Evolutionary conservation across 1,140 invertebrate genomes (phyloP).

Genomic region (Drosophila serrata): DNA sequence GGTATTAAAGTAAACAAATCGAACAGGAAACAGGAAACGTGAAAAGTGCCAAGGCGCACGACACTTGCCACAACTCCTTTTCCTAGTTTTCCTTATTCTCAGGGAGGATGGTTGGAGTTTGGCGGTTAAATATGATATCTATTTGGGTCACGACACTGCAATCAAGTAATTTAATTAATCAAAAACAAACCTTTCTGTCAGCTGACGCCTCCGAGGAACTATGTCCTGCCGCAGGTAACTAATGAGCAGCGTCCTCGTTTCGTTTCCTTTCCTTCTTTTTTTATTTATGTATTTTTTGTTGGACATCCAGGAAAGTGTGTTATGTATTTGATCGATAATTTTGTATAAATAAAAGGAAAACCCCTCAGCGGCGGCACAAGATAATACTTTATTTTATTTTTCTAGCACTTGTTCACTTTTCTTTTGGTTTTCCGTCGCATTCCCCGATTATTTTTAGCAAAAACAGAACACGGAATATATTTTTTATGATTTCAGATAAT

Average conservation of each 20-base stretch:
- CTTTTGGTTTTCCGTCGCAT: constrained; percentile 12
- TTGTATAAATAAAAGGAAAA: constrained; percentile 52
- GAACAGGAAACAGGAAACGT: constrained; percentile 21
- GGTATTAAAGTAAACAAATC: constrained; percentile 66
- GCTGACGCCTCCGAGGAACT: constrained; percentile 11
- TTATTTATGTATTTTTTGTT: constrained; percentile 9
- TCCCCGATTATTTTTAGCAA: constrained; percentile 39
- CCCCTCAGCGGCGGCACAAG: constrained; percentile 8
- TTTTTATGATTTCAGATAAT: constrained; percentile 19
- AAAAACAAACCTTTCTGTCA: constrained; percentile 60
- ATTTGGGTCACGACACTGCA: constrained; percentile 53
- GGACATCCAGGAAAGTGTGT: constrained; percentile 18
- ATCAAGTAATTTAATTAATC: constrained; percentile 63
- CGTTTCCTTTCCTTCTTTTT: constrained; percentile 1
- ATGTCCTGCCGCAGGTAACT: constrained; percentile 4
- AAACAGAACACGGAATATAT: constrained; percentile 9
- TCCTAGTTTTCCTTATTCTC: neutral
- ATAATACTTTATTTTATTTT: constrained; percentile 6
- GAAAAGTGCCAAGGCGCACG: constrained; percentile 27
- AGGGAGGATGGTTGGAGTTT: neutral
- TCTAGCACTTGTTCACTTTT: constrained; percentile 62
- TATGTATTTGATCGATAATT: constrained; percentile 76
- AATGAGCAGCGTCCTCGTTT: constrained; percentile 19
- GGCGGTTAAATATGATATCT: constrained; percentile 36
- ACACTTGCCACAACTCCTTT: constrained; percentile 1